A percentile compares a stretch with the other conserved stretches of the same genome.
These are phyloP conservation scores for Crossaster papposus DNA, from an alignment of 53 echinoderm and acorn worm genomes.

Conservation along the genomic window DNA sequence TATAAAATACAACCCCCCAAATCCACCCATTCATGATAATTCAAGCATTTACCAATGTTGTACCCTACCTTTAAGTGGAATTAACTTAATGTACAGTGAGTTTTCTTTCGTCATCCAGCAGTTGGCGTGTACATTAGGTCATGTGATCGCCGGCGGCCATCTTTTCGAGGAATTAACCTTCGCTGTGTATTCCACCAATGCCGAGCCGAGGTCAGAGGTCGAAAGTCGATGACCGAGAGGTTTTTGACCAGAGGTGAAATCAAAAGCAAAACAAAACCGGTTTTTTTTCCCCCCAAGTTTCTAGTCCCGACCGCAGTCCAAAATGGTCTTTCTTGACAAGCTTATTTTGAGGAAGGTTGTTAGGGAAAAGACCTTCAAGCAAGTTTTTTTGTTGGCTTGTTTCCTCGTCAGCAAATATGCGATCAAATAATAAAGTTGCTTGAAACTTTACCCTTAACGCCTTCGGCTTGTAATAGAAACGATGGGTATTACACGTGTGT, in stretches of 20 bases:
- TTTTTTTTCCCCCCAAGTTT: neutral
- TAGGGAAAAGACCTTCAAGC: neutral
- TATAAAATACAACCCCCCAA: too few relatives aligned
- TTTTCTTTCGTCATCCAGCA: constrained; percentile 5
- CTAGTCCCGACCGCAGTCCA: constrained; percentile 32
- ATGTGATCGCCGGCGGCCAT: constrained; percentile 17
- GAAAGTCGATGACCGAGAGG: constrained; percentile 58
- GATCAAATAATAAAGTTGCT: neutral
- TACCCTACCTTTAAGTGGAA: neutral
- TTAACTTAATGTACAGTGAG: neutral
- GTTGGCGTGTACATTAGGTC: neutral
- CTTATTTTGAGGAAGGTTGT: constrained; percentile 20
- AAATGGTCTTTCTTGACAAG: constrained; percentile 43
- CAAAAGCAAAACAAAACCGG: neutral
- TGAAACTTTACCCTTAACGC: constrained; percentile 35
- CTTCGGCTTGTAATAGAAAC: constrained; percentile 45
- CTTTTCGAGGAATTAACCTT: constrained; percentile 19
- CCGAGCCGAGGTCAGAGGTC: constrained; percentile 24
- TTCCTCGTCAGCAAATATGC: constrained; percentile 33
- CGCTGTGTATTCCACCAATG: neutral
- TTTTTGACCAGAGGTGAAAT: constrained; percentile 35
- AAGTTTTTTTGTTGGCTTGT: constrained; percentile 23
- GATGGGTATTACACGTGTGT: constrained; percentile 52
- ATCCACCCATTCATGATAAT: too few relatives aligned
- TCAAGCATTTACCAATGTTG: neutral